Percentiles rank a stretch among this genome's conserved stretches.
Evolutionary conservation across 2,888 invertebrate genomes (phyloP).

Genomic region (Platynereis dumerilii): DNA sequence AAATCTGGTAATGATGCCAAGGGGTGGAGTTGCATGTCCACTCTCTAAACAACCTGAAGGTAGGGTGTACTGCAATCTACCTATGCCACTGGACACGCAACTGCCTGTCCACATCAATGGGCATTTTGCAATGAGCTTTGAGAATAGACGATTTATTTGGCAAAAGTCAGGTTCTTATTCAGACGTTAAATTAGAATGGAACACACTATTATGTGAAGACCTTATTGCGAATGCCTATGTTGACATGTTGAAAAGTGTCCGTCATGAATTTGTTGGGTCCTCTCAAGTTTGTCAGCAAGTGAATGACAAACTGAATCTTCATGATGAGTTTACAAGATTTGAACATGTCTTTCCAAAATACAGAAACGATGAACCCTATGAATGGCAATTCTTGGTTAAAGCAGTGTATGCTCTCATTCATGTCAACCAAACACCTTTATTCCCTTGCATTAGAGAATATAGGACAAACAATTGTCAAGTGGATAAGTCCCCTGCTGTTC

Average conservation of each 20-base stretch:
- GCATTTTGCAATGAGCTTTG: constrained; percentile 47
- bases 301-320: constrained; percentile 25
- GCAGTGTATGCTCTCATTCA: constrained; percentile 31
- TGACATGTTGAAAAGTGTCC: constrained; percentile 23
- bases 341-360: constrained; percentile 30
- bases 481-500: too few relatives aligned
- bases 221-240: constrained; percentile 45
- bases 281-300: constrained; percentile 13
- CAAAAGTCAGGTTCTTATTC: constrained; percentile 31
- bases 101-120: constrained; percentile 56
- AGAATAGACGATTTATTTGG: constrained; percentile 45
- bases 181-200: constrained; percentile 43
- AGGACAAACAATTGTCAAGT: too few relatives aligned
- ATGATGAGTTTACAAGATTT: constrained; percentile 25
- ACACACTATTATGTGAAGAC: constrained; percentile 38
- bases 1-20: constrained; percentile 37
- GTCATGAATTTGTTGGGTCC: constrained; percentile 16
- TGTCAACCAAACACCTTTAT: constrained; percentile 13
- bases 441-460: constrained; percentile 29
- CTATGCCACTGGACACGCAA: constrained; percentile 34
- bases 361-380: constrained; percentile 13
- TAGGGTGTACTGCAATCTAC: constrained; percentile 36
- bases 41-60: constrained; percentile 25
- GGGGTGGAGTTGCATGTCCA: constrained; percentile 33
- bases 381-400: constrained; percentile 31